Evolutionary conservation across 2,888 invertebrate genomes (phyloP).

Genomic region (Tromatobia lineatoria): DNA sequence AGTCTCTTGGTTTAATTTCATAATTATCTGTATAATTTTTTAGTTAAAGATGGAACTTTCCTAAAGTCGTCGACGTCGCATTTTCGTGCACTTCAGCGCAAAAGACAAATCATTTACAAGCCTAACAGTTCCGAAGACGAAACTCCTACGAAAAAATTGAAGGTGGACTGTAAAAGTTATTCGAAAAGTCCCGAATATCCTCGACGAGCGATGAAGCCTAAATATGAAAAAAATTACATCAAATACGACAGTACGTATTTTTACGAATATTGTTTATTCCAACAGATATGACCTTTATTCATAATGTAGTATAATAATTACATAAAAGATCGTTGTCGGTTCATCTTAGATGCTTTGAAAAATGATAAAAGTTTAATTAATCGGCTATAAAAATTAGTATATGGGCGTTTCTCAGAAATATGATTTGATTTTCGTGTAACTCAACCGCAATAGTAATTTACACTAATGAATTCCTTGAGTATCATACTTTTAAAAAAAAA

Average conservation of each 20-base stretch:
- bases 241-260: not conserved
- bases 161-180: not conserved
- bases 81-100: not conserved
- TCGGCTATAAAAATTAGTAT: no score
- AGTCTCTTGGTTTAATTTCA: not conserved
- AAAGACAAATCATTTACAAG: not conserved
- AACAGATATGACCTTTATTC: no score
- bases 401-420: no score
- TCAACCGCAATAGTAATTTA: no score
- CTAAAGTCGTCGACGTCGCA: not conserved
- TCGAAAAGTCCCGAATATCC: not conserved
- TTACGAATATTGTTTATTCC: not conserved
- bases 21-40: not conserved
- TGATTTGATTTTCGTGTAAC: no score
- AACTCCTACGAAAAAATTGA: not conserved
- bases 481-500: no score
- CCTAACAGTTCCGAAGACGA: not conserved
- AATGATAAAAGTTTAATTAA: no score
- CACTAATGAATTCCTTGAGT: no score
- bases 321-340: no score
- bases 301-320: no score
- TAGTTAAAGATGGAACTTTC: not conserved
- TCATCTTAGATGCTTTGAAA: no score
- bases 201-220: not conserved
- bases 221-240: not conserved